Base-by-base conservation (phyloP, 2,888 invertebrate genomes). In the Rhagophthalmus giganteus region DNA sequence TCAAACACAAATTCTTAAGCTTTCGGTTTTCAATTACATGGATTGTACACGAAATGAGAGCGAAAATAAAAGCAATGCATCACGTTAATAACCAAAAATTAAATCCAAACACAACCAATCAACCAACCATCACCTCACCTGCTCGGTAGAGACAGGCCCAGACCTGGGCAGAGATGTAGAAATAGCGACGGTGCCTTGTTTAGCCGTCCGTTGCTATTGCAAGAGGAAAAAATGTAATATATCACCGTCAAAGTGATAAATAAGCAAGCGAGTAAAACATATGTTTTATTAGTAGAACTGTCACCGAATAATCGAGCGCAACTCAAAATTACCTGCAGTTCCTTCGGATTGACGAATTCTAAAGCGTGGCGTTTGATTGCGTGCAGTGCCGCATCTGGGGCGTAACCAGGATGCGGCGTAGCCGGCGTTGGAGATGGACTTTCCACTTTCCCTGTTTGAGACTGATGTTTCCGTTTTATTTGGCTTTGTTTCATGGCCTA, bases 311-410 rank as follows among this genome's bases (percentile, higher is more conserved):
- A n/a, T n/a, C n/a, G n/a, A n/a, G n/a, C n/a, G n/a, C n/a, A 33
- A 6, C 8, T n/a, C 24, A 40, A 34, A 64, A 67, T 76, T 75
- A 91, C 91, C 85, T 92, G 88, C 15, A 94, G 78, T 70, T 95
- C 94, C 67, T 93, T 88, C 1, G 90, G 88, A 76, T 92, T 92
- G 59, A 92, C 85, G 75, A 89, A 90, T 62, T 94, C 93, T 12
- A 90, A 81, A 5, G 96, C 92, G 73, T 98, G 98, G 60, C 98
- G 85, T 72, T 94, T 90, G 53, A 99, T 94, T 0, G 99, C 99
- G 62, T 97, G 95, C 58, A 94, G 81, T 2, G 99, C 99, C 7
- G 99, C 98, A 72, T 96, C 94, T 2, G 89, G 91, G 32, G 90
- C 93, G 72, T 95, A 95, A 7, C 93, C 94, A n/a, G 93, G 86